These are phyloP conservation scores for Microtus pennsylvanicus DNA, from an alignment of 2,113 vertebrate species.

Conservation along the genomic window DNA sequence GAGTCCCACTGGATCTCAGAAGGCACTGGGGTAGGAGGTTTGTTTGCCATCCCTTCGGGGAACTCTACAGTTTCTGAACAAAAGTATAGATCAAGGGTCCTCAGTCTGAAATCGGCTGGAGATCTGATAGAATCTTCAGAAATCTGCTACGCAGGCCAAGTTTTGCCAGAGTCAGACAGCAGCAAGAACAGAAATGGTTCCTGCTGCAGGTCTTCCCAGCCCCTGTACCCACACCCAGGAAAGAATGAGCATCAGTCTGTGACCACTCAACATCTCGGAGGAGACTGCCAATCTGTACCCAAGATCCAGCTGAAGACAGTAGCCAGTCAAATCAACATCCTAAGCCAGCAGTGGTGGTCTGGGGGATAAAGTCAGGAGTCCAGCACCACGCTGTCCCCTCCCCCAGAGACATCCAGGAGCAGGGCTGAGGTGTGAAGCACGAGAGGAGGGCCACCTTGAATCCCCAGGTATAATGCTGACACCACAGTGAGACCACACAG, in stretches of 20 bases:
- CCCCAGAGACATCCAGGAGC: not conserved
- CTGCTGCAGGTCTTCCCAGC: not conserved
- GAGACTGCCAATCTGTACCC: not conserved
- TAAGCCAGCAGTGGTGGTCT: fast-evolving
- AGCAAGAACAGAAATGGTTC: not conserved
- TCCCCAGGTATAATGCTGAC: not conserved
- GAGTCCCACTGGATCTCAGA: not conserved
- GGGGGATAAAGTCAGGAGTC: not conserved
- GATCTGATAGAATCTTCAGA: not conserved
- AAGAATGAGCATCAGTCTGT: not conserved
- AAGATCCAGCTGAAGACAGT: not conserved
- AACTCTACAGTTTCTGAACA: not conserved
- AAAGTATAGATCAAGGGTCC: not conserved
- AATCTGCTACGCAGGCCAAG: not conserved
- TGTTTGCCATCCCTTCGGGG: not conserved
- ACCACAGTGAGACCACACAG: not conserved
- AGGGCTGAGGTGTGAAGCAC: not conserved
- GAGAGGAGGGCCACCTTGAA: not conserved
- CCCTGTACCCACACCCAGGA: too few species aligned
- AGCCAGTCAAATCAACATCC: not conserved
- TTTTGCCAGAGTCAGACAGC: not conserved
- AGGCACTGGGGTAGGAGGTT: not conserved
- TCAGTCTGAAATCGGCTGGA: not conserved
- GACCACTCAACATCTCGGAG: not conserved
- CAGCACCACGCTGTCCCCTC: fast-evolving